Evolutionary conservation across 1,140 invertebrate species (phyloP).

Genomic region (Scaptomyza hsui): DNA sequence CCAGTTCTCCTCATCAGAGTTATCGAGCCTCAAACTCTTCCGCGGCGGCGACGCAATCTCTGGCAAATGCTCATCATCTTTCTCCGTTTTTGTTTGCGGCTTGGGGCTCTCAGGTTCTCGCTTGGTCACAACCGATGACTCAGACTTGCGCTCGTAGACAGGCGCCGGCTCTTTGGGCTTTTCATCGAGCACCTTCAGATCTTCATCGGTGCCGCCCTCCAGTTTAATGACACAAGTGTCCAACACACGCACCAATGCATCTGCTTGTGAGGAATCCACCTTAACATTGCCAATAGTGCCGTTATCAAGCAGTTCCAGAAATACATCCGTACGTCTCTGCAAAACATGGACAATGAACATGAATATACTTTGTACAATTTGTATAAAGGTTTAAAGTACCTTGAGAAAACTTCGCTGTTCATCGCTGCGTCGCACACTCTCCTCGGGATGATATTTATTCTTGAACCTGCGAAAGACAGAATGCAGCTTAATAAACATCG

Average conservation of each 20-base stretch:
- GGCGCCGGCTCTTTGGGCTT: slow-evolving; percentile 83
- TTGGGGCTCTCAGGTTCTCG: slow-evolving; percentile 72
- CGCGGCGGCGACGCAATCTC: slow-evolving; percentile 62
- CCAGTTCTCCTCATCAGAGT: slow-evolving; percentile 84
- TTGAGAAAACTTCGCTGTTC: slow-evolving; percentile 93
- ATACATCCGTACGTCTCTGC: slow-evolving; percentile 93
- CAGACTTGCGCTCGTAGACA: slow-evolving; percentile 48
- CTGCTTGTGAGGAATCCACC: slow-evolving; percentile 95
- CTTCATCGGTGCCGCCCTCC: slow-evolving; percentile 98
- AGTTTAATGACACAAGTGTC: slow-evolving; percentile 98
- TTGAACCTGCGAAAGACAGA: slow-evolving; percentile 93
- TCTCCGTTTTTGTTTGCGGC: slow-evolving; percentile 55
- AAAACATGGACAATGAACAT: slow-evolving; percentile 11
- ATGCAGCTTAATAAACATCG: not conserved
- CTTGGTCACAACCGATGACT: slow-evolving; percentile 55
- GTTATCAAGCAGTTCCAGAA: slow-evolving; percentile 92
- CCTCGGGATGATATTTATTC: slow-evolving; percentile 99
- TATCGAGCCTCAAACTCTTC: slow-evolving; percentile 17
- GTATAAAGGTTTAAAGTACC: slow-evolving; percentile 85
- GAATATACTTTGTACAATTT: not conserved
- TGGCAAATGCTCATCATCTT: slow-evolving; percentile 62
- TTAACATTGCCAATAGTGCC: slow-evolving; percentile 90
- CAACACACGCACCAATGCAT: slow-evolving; percentile 93
- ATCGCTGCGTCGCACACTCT: slow-evolving; percentile 94
- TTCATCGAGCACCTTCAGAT: slow-evolving; percentile 93